Conservation (phyloP, 2,113 vertebrate genomes). For the Peromyscus maniculatus region DNA sequence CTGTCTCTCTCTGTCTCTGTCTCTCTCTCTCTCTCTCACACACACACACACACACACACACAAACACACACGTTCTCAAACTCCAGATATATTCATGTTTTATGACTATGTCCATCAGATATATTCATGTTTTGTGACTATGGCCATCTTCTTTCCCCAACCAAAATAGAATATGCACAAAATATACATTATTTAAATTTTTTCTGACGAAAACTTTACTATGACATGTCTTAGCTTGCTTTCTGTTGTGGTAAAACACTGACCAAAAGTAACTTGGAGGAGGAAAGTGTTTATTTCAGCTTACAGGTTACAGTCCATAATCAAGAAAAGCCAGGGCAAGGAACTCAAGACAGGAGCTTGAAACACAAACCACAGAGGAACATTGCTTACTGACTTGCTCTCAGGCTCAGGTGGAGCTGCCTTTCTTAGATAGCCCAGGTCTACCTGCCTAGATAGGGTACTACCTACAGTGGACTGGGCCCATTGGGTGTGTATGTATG, state of each 20-base stretch:
- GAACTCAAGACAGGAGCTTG: not conserved
- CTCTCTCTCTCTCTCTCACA: not conserved
- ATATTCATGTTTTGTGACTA: not conserved
- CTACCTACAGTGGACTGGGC: not conserved
- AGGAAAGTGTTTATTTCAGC: no score
- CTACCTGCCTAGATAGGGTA: no score
- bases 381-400: no score
- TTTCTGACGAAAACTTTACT: not conserved
- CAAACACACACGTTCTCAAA: not conserved
- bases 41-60: not conserved
- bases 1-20: not conserved
- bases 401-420: not conserved
- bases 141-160: not conserved
- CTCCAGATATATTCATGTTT: not conserved
- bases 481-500: no score
- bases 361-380: not conserved
- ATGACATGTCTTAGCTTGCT: not conserved
- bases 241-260: not conserved
- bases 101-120: not conserved
- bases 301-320: not conserved
- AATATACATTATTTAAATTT: not conserved
- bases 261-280: not conserved
- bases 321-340: not conserved
- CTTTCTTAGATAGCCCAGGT: not conserved
- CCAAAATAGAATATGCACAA: not conserved